Evolutionary conservation across 2,888 invertebrate genomes (phyloP).

Genomic region (Ochropacha duplaris): DNA sequence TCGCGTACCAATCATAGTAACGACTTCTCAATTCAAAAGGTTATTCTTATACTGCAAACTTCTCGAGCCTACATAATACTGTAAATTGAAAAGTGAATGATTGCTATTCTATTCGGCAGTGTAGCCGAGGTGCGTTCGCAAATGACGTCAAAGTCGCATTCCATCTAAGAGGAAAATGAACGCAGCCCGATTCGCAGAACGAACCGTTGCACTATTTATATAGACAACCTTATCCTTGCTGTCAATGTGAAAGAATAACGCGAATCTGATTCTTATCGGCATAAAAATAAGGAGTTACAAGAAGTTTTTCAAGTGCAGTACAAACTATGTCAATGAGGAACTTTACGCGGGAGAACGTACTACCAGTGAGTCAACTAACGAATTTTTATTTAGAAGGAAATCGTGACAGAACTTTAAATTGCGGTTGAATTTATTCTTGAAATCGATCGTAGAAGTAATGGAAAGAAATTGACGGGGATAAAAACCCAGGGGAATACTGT

Average conservation of each 20-base stretch:
- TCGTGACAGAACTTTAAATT: constrained; percentile 46
- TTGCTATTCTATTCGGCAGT: constrained; percentile 28
- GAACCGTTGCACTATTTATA: constrained; percentile 74
- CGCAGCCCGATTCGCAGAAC: constrained; percentile 66
- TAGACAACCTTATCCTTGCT: constrained; percentile 33
- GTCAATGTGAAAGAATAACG: constrained; percentile 8
- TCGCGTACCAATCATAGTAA: constrained; percentile 17
- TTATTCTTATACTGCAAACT: constrained; percentile 20
- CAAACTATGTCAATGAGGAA: constrained; percentile 30
- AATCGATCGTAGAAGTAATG: not conserved
- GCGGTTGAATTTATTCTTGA: not conserved
- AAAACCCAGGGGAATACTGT: not conserved
- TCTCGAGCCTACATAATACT: constrained; percentile 18
- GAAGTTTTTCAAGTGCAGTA: constrained; percentile 8
- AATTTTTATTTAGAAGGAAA: constrained; percentile 55
- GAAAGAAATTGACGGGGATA: not conserved
- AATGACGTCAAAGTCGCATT: constrained; percentile 73
- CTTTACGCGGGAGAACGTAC: constrained; percentile 69
- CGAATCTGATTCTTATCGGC: constrained; percentile 22
- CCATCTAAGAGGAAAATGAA: constrained; percentile 75
- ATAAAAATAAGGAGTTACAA: not conserved
- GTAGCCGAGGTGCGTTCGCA: constrained; percentile 44
- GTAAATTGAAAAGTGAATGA: constrained; percentile 30
- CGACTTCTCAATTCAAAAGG: constrained; percentile 40
- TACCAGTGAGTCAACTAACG: constrained; percentile 61